Conservation (phyloP, 2,113 vertebrate genomes). For the Brienomyrus brachyistius region DNA sequence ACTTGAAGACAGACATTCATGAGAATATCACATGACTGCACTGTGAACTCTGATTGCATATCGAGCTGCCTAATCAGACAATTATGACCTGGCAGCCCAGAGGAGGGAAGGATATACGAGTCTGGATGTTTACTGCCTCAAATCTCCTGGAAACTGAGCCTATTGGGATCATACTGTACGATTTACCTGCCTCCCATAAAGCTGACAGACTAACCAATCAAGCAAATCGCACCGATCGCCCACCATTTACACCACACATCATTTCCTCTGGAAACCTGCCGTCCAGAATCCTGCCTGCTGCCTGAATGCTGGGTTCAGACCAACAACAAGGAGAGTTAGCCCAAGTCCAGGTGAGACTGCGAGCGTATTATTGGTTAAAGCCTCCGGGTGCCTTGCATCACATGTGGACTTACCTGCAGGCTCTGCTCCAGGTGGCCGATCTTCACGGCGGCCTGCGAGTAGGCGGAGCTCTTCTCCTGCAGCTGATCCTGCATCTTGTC, state of each 20-base stretch:
- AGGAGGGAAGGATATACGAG: background rate
- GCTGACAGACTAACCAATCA: background rate
- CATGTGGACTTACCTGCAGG: conserved; percentile 62
- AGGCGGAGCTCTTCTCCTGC: conserved; percentile 77
- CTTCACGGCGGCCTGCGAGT: conserved; percentile 65
- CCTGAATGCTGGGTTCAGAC: background rate
- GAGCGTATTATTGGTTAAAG: background rate
- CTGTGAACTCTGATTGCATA: background rate
- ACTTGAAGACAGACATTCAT: background rate
- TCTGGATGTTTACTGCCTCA: background rate
- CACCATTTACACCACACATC: background rate
- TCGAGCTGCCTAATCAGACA: background rate
- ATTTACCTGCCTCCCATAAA: background rate
- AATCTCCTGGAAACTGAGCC: background rate
- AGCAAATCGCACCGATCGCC: background rate
- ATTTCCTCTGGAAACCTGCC: background rate
- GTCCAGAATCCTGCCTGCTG: background rate
- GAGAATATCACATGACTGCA: background rate
- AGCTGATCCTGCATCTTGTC: conserved; percentile 77
- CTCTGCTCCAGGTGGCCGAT: conserved; percentile 74
- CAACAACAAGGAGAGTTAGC: background rate
- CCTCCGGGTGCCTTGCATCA: background rate
- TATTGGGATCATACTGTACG: background rate
- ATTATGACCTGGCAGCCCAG: background rate
- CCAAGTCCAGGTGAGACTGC: background rate